phyloP scores from a whole-genome alignment of 1,140 invertebrate species.

The Bilobella aurantiaca region DNA sequence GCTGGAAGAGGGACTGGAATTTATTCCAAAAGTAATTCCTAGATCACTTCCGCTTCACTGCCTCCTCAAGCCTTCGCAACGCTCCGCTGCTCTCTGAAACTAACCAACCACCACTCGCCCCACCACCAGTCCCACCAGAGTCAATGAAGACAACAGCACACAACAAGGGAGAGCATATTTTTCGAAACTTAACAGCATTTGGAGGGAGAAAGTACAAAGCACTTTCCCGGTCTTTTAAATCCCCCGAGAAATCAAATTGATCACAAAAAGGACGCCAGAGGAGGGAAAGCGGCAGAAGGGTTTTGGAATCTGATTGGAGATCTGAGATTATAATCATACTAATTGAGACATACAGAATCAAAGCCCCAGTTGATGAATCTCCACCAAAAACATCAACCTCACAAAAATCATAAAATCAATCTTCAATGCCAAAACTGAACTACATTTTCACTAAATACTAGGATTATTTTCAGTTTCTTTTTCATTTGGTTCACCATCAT shows the following conservation, averaged over 20 bases:
- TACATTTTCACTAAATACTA: too few species aligned
- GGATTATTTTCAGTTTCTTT: too few species aligned
- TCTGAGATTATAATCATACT: neutral
- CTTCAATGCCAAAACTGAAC: too few species aligned
- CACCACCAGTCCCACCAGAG: neutral
- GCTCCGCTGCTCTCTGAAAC: neutral
- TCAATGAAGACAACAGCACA: neutral
- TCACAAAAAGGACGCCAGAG: neutral
- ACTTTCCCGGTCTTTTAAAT: too few species aligned
- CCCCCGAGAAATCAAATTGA: conserved; percentile 7
- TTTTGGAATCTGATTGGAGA: too few species aligned
- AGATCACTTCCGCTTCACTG: conserved; percentile 34
- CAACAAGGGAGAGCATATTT: neutral
- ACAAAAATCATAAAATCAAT: neutral
- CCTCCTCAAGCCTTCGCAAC: neutral
- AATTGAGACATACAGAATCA: neutral
- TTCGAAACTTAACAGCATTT: too few species aligned
- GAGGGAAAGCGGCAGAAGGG: too few species aligned
- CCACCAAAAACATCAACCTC: too few species aligned
- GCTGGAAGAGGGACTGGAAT: conserved; percentile 26
- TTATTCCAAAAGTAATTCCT: conserved; percentile 26
- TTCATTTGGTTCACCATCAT: too few species aligned
- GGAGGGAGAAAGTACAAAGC: too few species aligned
- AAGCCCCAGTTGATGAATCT: neutral
- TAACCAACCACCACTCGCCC: neutral